Base-by-base conservation (phyloP, 2,113 vertebrate genomes). In the Numenius arquata region DNA sequence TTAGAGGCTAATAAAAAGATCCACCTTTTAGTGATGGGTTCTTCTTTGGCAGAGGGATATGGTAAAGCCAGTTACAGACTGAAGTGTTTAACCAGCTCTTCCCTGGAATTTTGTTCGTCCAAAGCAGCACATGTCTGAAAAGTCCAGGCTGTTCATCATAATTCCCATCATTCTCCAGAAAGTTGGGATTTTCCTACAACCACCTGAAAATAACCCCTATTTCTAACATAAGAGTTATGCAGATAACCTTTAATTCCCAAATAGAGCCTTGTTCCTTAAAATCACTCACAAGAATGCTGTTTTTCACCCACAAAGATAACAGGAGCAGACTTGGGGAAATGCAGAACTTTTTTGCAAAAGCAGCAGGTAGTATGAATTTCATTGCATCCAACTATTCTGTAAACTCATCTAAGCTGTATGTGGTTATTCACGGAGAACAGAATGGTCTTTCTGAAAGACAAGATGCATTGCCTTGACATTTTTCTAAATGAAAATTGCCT, bases 1-100 rank as follows among this genome's bases (percentile, higher is more conserved):
- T 23, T 71, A 26, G 12, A 32, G 32, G n/a, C 61, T 66, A 66
- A n/a, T 52, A 41, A 26, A 30, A 48, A 59, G 56, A 27, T 34
- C 7, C 25, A 11, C 0, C 0, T n/a, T 76, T 38, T 48, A 38
- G 26, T 22, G 23, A n/a, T 23, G 29, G 2, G 15, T 34, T 29
- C 34, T 89, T 67, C 40, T 41, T 70, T 50, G 81, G 12, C 43
- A 58, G 40, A 59, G 26, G 19, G 5, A 26, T 45, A 15, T 8
- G 19, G 17, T 15, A 79, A 87, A 85, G 75, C 15, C 41, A 47
- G 21, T 47, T 71, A 62, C 30, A 80, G 59, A 13, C 11, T 9
- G 15, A 83, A 62, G 40, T 14, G 9, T 63, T 88, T 65, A 66
- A 53, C 21, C 41, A 66, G 16, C 25, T 59, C 27, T 65, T 76